These are phyloP conservation scores for Bemisia tabaci DNA, from an alignment of 1,140 invertebrate species.

Conservation along the genomic window DNA sequence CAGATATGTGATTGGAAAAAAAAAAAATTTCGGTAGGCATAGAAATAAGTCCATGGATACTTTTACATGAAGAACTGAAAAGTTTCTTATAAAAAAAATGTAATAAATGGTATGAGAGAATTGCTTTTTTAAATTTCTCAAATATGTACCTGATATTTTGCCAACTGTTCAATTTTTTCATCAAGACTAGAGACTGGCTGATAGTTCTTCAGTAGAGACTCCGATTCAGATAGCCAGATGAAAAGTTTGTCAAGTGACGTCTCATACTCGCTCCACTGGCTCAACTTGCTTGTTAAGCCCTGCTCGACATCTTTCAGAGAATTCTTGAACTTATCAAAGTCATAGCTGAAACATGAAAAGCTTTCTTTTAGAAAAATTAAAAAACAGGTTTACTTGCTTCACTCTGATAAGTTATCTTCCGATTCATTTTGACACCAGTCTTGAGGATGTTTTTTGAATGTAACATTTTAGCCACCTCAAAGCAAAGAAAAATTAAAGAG, in stretches of 20 bases:
- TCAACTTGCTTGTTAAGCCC: conserved; percentile 65
- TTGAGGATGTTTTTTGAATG: conserved; percentile 5
- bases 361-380: background rate
- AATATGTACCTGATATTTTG: conserved; percentile 79
- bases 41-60: too few species aligned
- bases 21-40: too few species aligned
- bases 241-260: conserved; percentile 67
- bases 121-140: too few species aligned
- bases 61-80: too few species aligned
- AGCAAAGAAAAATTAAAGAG: too few species aligned
- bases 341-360: conserved; percentile 35
- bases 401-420: conserved; percentile 9
- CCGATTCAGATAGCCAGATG: conserved; percentile 72
- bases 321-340: conserved; percentile 67
- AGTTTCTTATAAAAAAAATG: too few species aligned
- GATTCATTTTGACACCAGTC: conserved; percentile 1
- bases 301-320: conserved; percentile 59
- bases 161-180: conserved; percentile 79
- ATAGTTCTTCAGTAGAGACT: conserved; percentile 76
- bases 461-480: too few species aligned
- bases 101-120: too few species aligned
- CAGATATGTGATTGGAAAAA: too few species aligned
- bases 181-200: conserved; percentile 66
- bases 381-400: conserved; percentile 1
- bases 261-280: conserved; percentile 86